Evolutionary conservation across 2,797 vertebrate species (phyloP), one percentile per base, ranked within the genome.

Genomic region (Onychomys leucogaster): DNA sequence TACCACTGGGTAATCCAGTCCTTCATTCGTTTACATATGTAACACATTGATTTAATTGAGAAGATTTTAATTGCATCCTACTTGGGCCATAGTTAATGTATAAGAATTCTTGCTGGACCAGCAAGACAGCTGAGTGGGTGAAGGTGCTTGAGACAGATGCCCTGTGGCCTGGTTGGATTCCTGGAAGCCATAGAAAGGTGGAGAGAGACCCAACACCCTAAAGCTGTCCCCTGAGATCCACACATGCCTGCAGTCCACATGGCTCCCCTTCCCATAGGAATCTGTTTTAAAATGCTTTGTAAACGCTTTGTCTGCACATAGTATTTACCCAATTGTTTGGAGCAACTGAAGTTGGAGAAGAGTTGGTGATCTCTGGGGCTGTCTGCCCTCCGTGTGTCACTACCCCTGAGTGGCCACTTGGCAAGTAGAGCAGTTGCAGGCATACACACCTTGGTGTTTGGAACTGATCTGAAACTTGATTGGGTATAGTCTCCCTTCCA

Each of bases 61-160:
- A 90, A 91, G 7, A 85, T 27, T 21, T 89, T 19, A 59, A 85
- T 95, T 94, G 92, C 55, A 67, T 96, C 86, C 69, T 88, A 21
- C 37, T 16, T 88, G 87, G 71, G 37, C 41, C 57, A 85, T 49
- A 16, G 67, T 85, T 80, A 91, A 41, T 14, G 49, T 82, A 11
- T 80, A 71, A 94, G 34, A 83, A 55, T 93, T 89, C 41, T 69
- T 88, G 14, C 52, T 57, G 52, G 34, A 17, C 8, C 13, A 71
- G 21, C 13, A 71, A 55, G 84, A 71, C 7, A 85, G 63, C 29
- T 49, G 43, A 85, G 37, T 10, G 16, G 59, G 10, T 49, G 13
- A 49, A 67, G 34, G 46, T 69, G 34, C 63, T 86, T 49, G 43
- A 32, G 67, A 2, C 49, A 37, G n/a, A 57, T 17, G 34, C n/a